These are phyloP conservation scores for Eupithecia abbreviata DNA, from an alignment of 2,888 invertebrate species.

Conservation along the genomic window DNA sequence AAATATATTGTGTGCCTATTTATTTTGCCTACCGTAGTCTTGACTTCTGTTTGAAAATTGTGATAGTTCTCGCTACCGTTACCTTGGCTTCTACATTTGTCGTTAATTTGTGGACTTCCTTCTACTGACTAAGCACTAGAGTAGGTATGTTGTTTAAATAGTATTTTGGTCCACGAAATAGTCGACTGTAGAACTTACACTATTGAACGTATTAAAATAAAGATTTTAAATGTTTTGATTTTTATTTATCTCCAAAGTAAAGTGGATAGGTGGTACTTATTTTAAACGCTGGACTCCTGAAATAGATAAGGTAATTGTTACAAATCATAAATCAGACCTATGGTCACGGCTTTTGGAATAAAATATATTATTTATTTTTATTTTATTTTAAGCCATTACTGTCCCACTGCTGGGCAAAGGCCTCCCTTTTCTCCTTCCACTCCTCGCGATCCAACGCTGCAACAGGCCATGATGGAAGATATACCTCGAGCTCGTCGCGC, in stretches of 20 bases:
- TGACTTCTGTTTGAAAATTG: conserved; percentile 67
- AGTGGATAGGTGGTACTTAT: not conserved
- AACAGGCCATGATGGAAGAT: too few relatives aligned
- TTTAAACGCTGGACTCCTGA: not conserved
- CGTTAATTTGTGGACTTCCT: not conserved
- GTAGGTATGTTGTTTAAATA: not conserved
- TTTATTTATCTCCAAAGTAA: conserved; percentile 10
- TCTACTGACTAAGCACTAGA: not conserved
- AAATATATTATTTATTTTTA: too few relatives aligned
- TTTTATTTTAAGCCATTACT: too few relatives aligned
- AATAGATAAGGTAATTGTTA: not conserved
- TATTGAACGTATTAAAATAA: conserved; percentile 32
- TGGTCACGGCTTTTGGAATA: not conserved
- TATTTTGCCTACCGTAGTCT: conserved; percentile 14
- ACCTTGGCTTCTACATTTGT: conserved; percentile 32
- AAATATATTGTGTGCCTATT: not conserved
- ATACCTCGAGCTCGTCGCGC: too few relatives aligned
- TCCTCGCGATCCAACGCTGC: too few relatives aligned
- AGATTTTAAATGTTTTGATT: conserved; percentile 20
- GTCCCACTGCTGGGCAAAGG: too few relatives aligned
- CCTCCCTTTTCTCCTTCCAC: too few relatives aligned
- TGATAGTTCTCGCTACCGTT: conserved; percentile 28
- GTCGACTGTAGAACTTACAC: conserved; percentile 16
- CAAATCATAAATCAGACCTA: not conserved
- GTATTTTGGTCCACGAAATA: not conserved